Evolutionary conservation across 2,113 vertebrate species (phyloP).

Genomic region (Dissostichus mawsoni): DNA sequence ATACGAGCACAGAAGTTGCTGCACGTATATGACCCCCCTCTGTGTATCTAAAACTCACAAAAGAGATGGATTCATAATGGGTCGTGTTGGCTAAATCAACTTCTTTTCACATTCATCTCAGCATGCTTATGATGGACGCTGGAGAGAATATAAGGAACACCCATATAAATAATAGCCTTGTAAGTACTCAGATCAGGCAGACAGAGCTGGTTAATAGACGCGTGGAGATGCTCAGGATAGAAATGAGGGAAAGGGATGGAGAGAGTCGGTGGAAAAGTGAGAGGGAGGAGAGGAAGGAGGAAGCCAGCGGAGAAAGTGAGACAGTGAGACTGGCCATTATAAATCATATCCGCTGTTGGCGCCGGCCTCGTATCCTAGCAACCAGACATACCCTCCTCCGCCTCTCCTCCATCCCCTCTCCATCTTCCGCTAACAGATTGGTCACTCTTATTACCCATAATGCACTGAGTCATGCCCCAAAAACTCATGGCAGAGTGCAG

Average conservation of each 20-base stretch:
- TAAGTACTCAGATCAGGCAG: slow-evolving; percentile 45
- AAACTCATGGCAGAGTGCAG: slow-evolving; percentile 51
- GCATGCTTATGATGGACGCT: not conserved
- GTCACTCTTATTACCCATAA: slow-evolving; percentile 74
- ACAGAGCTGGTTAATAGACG: slow-evolving; percentile 44
- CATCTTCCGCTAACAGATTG: slow-evolving; percentile 67
- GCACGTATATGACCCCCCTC: slow-evolving; percentile 4
- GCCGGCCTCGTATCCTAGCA: slow-evolving; percentile 81
- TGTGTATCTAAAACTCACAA: not conserved
- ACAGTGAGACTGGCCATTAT: slow-evolving; percentile 81
- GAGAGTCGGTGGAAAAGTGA: slow-evolving; percentile 62
- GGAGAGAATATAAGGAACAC: slow-evolving; percentile 41
- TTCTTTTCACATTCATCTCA: slow-evolving; percentile 21
- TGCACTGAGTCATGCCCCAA: slow-evolving; percentile 69
- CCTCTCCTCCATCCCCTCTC: slow-evolving; percentile 69
- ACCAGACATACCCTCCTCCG: slow-evolving; percentile 78
- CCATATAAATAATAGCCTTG: slow-evolving; percentile 45
- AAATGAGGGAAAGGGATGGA: slow-evolving; percentile 56
- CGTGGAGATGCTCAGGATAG: slow-evolving; percentile 50
- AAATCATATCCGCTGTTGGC: slow-evolving; percentile 83
- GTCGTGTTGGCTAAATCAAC: slow-evolving; percentile 20
- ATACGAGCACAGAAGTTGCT: not conserved
- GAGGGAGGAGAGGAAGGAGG: slow-evolving; percentile 69
- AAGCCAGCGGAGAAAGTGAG: slow-evolving; percentile 76
- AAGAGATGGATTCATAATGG: slow-evolving; percentile 15